Base-by-base conservation (phyloP, 2,797 vertebrate species). In the Gallinago solitaria region DNA sequence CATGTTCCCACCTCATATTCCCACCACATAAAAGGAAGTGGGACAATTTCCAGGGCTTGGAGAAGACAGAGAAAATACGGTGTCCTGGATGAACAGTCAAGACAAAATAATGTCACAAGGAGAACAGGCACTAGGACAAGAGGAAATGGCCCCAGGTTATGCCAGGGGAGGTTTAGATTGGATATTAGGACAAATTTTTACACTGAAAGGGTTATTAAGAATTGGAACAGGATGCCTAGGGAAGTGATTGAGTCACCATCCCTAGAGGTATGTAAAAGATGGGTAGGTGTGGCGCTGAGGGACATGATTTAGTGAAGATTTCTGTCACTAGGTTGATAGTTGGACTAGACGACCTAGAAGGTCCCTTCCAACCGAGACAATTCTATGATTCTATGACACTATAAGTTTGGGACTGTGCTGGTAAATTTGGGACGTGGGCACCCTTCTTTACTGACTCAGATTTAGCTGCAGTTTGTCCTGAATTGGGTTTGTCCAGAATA, bases 361-460 rank as follows among this genome's bases (percentile, higher is more conserved):
- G 15, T 51, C 50, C 9, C 27, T 28, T 51, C 25, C 16, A 53
- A 30, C 50, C 14, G 3, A 51, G 51, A 16, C 27, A 28, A 53
- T 53, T 53, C 51, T 51, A 28, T 5, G 7, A 9, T 69, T 25
- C 33, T 4, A 17, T 11, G 63, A n/a, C 2, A 1, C 27, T 43
- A 37, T 2, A 1, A 12, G 3, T 30, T 6, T 5, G 2, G n/a
- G 27, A 20, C 16, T 6, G 6, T 24, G 59, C 5, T 45, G 27
- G 12, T 21, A 21, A 56, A 74, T 67, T 0, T 37, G n/a, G 24
- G 41, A 17, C 3, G 12, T 4, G 16, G 4, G 7, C 45, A 60
- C 10, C 17, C 2, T 51, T 23, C 33, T n/a, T 56, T 48, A 25
- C 8, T 71, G 51, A 70, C 3, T 63, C 14, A 39, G 12, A 23